Evolutionary conservation across 2,888 invertebrate species (phyloP).

Genomic region (Drosophila birchii): DNA sequence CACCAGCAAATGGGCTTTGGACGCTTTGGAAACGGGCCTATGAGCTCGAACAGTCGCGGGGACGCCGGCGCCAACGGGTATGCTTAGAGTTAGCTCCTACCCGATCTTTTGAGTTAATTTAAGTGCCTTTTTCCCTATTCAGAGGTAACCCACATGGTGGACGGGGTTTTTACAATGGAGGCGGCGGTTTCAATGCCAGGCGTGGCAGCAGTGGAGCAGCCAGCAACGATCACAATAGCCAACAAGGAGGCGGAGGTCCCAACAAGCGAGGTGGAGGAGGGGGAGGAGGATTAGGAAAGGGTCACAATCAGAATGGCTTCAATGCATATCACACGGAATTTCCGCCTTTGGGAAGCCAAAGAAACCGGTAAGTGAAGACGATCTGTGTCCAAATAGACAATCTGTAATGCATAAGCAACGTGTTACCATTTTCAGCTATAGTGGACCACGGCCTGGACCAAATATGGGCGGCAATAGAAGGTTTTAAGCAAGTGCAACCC

Average conservation of each 20-base stretch:
- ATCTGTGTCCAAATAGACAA: background rate
- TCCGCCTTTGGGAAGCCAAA: constrained; percentile 75
- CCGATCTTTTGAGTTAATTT: background rate
- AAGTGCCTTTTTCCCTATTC: background rate
- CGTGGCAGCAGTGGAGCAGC: constrained; percentile 85
- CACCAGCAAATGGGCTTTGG: constrained; percentile 62
- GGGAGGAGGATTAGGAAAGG: constrained; percentile 51
- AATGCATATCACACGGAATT: constrained; percentile 81
- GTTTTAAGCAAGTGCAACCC: constrained; percentile 69
- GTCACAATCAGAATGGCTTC: constrained; percentile 60
- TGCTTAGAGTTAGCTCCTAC: background rate
- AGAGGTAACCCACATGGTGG: constrained; percentile 75
- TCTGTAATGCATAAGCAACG: background rate
- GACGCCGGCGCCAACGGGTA: constrained; percentile 60
- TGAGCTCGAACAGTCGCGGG: constrained; percentile 51
- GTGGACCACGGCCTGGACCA: constrained; percentile 72
- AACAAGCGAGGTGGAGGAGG: constrained; percentile 79
- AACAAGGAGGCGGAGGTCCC: constrained; percentile 82
- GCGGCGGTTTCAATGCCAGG: constrained; percentile 67
- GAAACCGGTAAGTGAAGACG: constrained; percentile 73
- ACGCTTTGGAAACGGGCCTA: constrained; percentile 75
- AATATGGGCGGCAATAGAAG: constrained; percentile 82
- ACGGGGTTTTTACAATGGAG: constrained; percentile 71
- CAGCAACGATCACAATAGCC: constrained; percentile 68
- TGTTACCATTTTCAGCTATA: constrained; percentile 75